Evolutionary conservation across 2,797 vertebrate genomes (phyloP).

Genomic region (Aldrovandia affinis): DNA sequence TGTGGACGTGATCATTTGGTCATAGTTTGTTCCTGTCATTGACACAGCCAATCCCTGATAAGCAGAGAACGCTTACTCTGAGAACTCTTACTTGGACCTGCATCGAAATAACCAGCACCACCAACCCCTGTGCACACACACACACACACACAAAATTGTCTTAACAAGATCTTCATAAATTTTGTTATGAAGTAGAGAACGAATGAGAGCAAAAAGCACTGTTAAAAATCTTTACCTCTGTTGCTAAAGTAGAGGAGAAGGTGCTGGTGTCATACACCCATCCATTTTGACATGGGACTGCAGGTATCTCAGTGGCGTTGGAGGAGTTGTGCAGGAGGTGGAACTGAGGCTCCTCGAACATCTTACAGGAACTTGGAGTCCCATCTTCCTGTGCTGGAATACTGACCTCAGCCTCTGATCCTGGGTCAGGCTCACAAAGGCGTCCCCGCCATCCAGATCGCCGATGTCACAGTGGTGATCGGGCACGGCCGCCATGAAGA

Average conservation of each 20-base stretch:
- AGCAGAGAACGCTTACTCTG: too few relatives aligned
- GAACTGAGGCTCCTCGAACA: conserved; percentile 74
- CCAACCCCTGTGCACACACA: too few relatives aligned
- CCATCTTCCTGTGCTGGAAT: conserved; percentile 78
- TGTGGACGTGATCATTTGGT: too few relatives aligned
- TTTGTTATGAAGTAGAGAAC: too few relatives aligned
- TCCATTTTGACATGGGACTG: conserved; percentile 75
- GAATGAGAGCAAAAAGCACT: too few relatives aligned
- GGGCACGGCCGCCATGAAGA: conserved; percentile 85
- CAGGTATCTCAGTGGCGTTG: conserved; percentile 31
- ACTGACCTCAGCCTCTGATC: conserved; percentile 68
- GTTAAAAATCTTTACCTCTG: conserved; percentile 76
- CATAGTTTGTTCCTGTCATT: too few relatives aligned
- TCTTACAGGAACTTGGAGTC: conserved; percentile 78
- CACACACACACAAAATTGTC: too few relatives aligned
- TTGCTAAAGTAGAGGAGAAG: conserved; percentile 84
- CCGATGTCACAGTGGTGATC: conserved; percentile 81
- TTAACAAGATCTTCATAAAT: too few relatives aligned
- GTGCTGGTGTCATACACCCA: conserved; percentile 84
- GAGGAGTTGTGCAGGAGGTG: conserved; percentile 65
- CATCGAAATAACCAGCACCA: too few relatives aligned
- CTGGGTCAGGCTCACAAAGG: conserved; percentile 74
- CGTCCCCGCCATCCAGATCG: conserved; percentile 50
- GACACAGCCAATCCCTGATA: too few relatives aligned
- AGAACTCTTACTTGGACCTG: too few relatives aligned